Evolutionary conservation across 2,113 vertebrate genomes (phyloP), one percentile per base, ranked within the genome.

Genomic region (Orientallactaga bullata): DNA sequence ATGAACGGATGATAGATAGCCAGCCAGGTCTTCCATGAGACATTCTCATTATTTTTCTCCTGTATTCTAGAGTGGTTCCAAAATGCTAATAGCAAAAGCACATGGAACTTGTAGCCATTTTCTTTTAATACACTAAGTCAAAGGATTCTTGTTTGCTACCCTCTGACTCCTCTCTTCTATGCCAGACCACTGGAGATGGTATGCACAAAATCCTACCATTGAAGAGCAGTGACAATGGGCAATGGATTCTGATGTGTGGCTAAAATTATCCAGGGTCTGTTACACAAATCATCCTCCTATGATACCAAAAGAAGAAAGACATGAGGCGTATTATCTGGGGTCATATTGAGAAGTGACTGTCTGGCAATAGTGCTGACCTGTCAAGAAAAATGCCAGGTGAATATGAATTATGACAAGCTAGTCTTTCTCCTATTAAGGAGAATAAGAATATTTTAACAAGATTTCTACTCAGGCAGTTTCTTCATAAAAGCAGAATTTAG

Each of bases 391-490:
- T 73, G 12, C 23, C 60, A 71, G 16, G 28, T 51, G 24, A 85
- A 79, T 79, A 7, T 32, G 88, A 81, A 47, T 61, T 89, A 35
- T 85, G 35, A 90, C 77, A 28, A 89, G 20, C n/a, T 60, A 37
- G 9, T 10, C n/a, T 69, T 39, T 78, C 63, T 78, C 5, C 24
- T 39, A 24, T 39, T 13, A 60, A 42, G 23, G 15, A 24, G 16
- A 65, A 85, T 28, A 69, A 79, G 60, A 10, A 42, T 79, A 68
- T 16, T 61, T 80, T 16, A 42, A 20, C 23, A 35, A 26, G 69
- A 74, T 80, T 88, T 90, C 66, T 66, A 30, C 21, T 28, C 16
- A 78, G 28, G 18, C 35, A 55, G 79, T 78, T 94, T 89, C 61
- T 76, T 71, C 30, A 91, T 16, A 18, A 83, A 78, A 30, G 13